Evolutionary conservation across 2,797 vertebrate species (phyloP).

Genomic region (Platalea minor): DNA sequence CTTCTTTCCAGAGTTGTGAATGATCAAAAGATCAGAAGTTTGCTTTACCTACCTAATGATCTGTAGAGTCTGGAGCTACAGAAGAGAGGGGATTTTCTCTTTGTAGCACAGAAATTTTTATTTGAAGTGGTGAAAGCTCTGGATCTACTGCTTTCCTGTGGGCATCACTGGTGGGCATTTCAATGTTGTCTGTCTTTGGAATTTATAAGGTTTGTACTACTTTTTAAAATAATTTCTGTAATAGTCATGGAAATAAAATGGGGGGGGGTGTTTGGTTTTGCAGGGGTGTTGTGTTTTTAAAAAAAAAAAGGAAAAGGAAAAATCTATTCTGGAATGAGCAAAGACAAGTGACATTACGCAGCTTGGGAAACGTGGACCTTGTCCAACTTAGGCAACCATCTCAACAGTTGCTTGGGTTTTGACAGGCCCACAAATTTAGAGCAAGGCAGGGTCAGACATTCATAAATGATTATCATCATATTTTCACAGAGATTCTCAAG

Average conservation of each 20-base stretch:
- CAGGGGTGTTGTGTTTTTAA: background rate
- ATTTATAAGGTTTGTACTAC: background rate
- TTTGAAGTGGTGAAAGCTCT: slow-evolving; percentile 29
- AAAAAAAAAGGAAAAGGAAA: background rate
- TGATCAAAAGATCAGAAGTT: slow-evolving; percentile 34
- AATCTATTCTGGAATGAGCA: background rate
- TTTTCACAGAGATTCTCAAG: background rate
- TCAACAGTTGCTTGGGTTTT: background rate
- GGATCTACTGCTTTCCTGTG: background rate
- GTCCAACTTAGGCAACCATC: background rate
- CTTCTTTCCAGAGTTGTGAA: background rate
- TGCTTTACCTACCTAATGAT: slow-evolving; percentile 28
- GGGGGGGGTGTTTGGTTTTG: background rate
- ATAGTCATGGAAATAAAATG: background rate
- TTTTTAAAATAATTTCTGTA: background rate
- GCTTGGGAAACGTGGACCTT: background rate
- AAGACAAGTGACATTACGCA: background rate
- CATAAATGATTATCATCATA: background rate
- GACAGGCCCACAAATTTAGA: background rate
- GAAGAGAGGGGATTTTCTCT: background rate
- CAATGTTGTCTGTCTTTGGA: background rate
- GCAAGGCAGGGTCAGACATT: background rate
- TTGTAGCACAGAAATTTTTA: slow-evolving; percentile 5
- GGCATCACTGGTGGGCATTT: background rate
- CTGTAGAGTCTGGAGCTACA: slow-evolving; percentile 3